Evolutionary conservation across 2,888 invertebrate species (phyloP), one percentile per base, ranked within the genome.

Genomic region (Caenorhabditis afra): DNA sequence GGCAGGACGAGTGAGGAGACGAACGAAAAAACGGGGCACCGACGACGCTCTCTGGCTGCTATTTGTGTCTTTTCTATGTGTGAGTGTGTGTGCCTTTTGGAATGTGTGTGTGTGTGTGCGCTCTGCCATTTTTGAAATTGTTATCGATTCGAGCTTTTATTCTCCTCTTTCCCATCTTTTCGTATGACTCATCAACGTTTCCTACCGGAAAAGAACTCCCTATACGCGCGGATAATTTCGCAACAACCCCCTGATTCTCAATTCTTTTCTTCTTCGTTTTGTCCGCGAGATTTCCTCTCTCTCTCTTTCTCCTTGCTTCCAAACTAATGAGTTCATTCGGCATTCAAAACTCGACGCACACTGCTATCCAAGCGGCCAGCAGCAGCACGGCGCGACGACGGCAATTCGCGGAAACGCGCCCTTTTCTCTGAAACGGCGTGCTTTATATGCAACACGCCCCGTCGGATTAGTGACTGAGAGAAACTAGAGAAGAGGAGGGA

Each of bases 351-450:
- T 37, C 37, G 37, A 39, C 37, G 7, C 29, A 23, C 18, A 35
- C 35, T 35, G 39, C n/a, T 41, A 12, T 8, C 22, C 35, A 23
- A 66, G 35, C 37, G 47, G 41, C 49, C 37, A 29, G 29, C 29
- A 29, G 29, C 29, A 29, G 29, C 29, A 29, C 7, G 29, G 29
- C 29, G 29, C 49, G 53, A 35, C 29, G 11, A 20, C 47, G 44
- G 10, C 45, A 61, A 70, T 70, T 70, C 70, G 44, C 45, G 45
- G 61, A 70, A 70, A 45, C 37, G 53, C 50, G 16, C 44, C 16
- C 50, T 59, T 61, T 68, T 70, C 61, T 70, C 39, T 47, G 59
- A 68, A 59, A 59, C 59, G 52, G 50, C 50, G n/a, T 20, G 53
- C 59, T 47, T 58, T 61, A 59, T 68, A 68, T 68, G 59, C 59